Conservation (phyloP, 1,140 invertebrate species). For the Orius laevigatus region DNA sequence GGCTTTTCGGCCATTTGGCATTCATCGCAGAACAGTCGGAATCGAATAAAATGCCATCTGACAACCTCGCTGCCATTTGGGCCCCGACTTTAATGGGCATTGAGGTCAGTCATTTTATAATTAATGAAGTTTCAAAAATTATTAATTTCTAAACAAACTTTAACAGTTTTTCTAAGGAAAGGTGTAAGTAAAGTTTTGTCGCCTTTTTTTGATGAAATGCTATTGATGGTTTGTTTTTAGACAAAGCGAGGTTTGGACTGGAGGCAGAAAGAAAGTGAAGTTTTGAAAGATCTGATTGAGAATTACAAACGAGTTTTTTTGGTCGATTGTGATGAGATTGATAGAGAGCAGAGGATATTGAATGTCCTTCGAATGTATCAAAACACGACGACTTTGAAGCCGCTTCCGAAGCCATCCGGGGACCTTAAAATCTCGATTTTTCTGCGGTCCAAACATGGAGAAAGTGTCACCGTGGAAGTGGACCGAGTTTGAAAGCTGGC, state of each 20-base stretch:
- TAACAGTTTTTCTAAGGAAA: no score
- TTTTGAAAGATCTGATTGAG: constrained; percentile 49
- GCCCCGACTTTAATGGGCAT: constrained; percentile 64
- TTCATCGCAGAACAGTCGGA: constrained; percentile 56
- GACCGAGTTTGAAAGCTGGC: constrained; percentile 55
- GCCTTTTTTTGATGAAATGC: no score
- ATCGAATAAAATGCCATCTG: constrained; percentile 59
- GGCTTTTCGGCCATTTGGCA: constrained; percentile 60
- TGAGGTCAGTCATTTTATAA: constrained; percentile 29
- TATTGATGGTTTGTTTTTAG: no score
- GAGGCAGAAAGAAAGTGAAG: constrained; percentile 44
- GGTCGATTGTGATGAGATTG: constrained; percentile 36
- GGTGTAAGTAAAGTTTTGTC: background rate
- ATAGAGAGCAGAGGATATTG: constrained; percentile 51
- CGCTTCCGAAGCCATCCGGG: constrained; percentile 47
- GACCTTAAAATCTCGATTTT: constrained; percentile 70
- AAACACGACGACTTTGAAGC: constrained; percentile 29
- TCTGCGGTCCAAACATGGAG: constrained; percentile 33
- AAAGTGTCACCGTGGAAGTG: constrained; percentile 46
- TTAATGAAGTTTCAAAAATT: no score
- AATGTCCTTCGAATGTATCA: constrained; percentile 50
- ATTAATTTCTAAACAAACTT: no score
- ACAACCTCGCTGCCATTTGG: constrained; percentile 71
- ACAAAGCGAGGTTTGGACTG: constrained; percentile 32
- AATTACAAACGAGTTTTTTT: constrained; percentile 42